Evolutionary conservation across 2,888 invertebrate species (phyloP).

Genomic region (Oxytorus armatus): DNA sequence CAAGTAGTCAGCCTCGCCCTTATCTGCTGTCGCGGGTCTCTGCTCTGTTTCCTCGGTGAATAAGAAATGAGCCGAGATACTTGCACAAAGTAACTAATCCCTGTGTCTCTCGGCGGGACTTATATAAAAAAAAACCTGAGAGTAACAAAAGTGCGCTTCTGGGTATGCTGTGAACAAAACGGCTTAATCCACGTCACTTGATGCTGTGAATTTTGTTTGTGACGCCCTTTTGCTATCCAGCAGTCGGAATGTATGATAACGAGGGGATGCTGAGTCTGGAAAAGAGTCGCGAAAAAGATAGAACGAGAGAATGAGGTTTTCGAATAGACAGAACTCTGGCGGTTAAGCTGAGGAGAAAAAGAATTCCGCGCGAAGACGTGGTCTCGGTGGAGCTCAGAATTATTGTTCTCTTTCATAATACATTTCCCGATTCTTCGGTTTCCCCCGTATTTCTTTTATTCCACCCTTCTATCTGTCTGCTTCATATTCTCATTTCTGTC

Average conservation of each 20-base stretch:
- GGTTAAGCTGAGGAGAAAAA: not conserved
- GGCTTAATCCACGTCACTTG: not conserved
- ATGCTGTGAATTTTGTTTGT: not conserved
- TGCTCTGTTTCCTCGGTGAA: conserved; percentile 72
- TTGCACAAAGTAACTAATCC: conserved; percentile 78
- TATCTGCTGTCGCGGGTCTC: conserved; percentile 50
- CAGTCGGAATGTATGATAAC: not conserved
- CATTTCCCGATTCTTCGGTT: conserved; percentile 30
- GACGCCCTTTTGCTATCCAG: not conserved
- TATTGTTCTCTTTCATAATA: conserved; percentile 7
- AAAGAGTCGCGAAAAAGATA: conserved; percentile 18
- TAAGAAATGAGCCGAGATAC: conserved; percentile 76
- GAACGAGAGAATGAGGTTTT: conserved; percentile 34
- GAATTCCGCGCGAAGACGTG: conserved; percentile 3
- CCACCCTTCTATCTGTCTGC: conserved; percentile 35
- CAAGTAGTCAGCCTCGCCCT: conserved; percentile 72
- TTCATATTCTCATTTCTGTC: conserved; percentile 61
- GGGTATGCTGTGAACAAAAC: not conserved
- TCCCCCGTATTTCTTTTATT: conserved; percentile 9
- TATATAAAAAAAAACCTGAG: conserved; percentile 73
- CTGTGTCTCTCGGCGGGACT: conserved; percentile 70
- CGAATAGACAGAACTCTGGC: conserved; percentile 27
- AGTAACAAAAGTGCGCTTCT: conserved; percentile 45
- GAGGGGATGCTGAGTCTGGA: not conserved
- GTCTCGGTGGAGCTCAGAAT: conserved; percentile 9